phyloP scores from a whole-genome alignment of 2,888 invertebrate species.

The Tuta absoluta region DNA sequence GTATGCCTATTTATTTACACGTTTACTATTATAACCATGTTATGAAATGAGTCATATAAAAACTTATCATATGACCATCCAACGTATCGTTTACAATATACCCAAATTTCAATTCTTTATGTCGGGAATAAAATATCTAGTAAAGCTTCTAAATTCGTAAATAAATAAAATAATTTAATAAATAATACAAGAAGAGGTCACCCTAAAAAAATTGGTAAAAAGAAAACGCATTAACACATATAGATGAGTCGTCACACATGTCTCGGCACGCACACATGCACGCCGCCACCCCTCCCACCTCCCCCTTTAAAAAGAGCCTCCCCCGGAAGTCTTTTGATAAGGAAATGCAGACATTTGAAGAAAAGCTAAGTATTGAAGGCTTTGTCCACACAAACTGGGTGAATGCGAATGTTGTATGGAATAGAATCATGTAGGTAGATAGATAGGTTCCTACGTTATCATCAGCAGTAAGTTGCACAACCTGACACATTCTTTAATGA shows the following conservation, averaged over 20 bases:
- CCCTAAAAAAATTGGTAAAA: slow-evolving; percentile 79
- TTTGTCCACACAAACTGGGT: slow-evolving; percentile 7
- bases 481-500: no score
- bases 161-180: neutral
- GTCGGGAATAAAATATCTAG: no score
- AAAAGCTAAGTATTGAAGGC: slow-evolving; percentile 75
- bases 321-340: slow-evolving; percentile 76
- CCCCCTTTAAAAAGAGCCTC: slow-evolving; percentile 67
- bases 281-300: slow-evolving; percentile 43
- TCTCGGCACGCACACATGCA: slow-evolving; percentile 55
- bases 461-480: no score
- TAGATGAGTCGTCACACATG: slow-evolving; percentile 76
- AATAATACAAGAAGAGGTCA: slow-evolving; percentile 45
- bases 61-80: no score
- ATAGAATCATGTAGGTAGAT: neutral
- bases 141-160: no score
- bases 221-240: slow-evolving; percentile 82
- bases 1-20: no score
- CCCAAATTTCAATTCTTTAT: no score
- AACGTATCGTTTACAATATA: no score
- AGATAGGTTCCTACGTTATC: neutral
- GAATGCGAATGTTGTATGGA: neutral
- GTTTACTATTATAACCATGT: no score
- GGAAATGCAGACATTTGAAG: slow-evolving; percentile 81
- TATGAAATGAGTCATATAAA: no score